These are phyloP conservation scores for Drosophila melanocephala DNA, from an alignment of 2,888 invertebrate species.

Conservation along the genomic window DNA sequence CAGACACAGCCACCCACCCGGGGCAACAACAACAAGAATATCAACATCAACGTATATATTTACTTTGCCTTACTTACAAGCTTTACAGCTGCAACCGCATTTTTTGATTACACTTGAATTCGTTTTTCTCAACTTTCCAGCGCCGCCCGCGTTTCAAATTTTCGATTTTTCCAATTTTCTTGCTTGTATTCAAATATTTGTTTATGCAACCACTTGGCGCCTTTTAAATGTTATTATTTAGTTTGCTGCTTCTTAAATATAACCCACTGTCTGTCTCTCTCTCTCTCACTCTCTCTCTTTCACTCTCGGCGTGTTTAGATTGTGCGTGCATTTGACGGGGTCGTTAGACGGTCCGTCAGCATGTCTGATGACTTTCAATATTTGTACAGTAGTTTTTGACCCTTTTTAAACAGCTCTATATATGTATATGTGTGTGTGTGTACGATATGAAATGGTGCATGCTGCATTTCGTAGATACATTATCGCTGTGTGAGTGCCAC, in stretches of 20 bases:
- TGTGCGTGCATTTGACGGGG: constrained; percentile 46
- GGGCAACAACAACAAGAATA: constrained; percentile 4
- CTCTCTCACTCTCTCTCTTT: not conserved
- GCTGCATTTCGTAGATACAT: constrained; percentile 58
- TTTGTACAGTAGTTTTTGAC: constrained; percentile 80
- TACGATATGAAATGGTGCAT: constrained; percentile 41
- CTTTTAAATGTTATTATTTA: constrained; percentile 83
- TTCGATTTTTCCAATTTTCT: constrained; percentile 22
- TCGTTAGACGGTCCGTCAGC: constrained; percentile 59
- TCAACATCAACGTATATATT: constrained; percentile 35
- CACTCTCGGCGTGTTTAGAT: constrained; percentile 47
- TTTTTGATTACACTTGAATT: constrained; percentile 61
- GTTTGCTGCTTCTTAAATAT: constrained; percentile 58
- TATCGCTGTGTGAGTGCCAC: constrained; percentile 57
- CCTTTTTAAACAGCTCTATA: constrained; percentile 78
- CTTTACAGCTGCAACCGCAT: constrained; percentile 56
- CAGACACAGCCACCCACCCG: constrained; percentile 44
- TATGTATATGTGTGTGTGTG: constrained; percentile 26
- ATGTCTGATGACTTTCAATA: constrained; percentile 71
- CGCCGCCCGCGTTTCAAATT: constrained; percentile 20
- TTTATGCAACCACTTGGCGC: constrained; percentile 85
- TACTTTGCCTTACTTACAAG: constrained; percentile 44
- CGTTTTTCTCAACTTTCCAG: constrained; percentile 38
- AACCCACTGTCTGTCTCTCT: constrained; percentile 10
- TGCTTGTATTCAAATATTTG: constrained; percentile 78